Evolutionary conservation across 2,888 invertebrate genomes (phyloP).

Genomic region (Hydroisotoma schaefferi): DNA sequence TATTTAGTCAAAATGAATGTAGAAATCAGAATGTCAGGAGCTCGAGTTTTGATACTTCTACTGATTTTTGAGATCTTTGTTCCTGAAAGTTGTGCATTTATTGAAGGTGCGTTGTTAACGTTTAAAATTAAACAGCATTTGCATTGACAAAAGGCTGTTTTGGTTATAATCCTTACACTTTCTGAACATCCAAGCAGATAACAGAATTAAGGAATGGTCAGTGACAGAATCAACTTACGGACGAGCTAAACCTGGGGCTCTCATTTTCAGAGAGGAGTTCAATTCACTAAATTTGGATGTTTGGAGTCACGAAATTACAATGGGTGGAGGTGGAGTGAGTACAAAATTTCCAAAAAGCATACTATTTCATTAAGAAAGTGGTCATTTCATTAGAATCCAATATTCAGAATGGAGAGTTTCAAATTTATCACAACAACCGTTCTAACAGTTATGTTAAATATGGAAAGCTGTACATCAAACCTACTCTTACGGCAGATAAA

Average conservation of each 20-base stretch:
- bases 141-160: too few relatives aligned
- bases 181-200: too few relatives aligned
- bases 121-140: too few relatives aligned
- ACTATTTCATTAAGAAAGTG: background rate
- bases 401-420: conserved; percentile 67
- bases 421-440: conserved; percentile 66
- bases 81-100: too few relatives aligned
- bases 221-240: conserved; percentile 38
- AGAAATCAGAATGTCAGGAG: too few relatives aligned
- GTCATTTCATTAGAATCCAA: conserved; percentile 8
- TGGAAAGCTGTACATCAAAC: conserved; percentile 52
- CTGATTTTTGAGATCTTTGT: too few relatives aligned
- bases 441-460: conserved; percentile 56
- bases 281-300: conserved; percentile 59
- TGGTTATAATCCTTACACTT: too few relatives aligned
- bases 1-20: too few relatives aligned
- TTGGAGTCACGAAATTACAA: conserved; percentile 66
- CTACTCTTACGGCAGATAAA: conserved; percentile 50
- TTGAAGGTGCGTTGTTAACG: too few relatives aligned
- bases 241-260: conserved; percentile 52
- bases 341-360: background rate
- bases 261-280: conserved; percentile 65
- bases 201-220: conserved; percentile 39
- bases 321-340: conserved; percentile 64
- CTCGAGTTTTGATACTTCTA: too few relatives aligned